phyloP scores from a whole-genome alignment of 2,888 invertebrate genomes.

The Nasonovia ribisnigri region DNA sequence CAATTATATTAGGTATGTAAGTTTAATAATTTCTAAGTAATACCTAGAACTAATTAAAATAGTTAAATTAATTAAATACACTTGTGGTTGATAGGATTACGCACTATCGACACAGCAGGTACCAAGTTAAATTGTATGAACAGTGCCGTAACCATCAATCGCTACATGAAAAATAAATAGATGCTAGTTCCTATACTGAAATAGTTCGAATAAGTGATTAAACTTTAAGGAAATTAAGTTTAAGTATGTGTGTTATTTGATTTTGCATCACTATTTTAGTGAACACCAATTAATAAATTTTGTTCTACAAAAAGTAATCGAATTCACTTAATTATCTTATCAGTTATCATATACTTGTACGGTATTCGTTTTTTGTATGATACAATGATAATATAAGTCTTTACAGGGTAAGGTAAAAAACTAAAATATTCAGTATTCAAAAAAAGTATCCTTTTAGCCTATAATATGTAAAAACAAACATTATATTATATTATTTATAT shows the following conservation, averaged over 20 bases:
- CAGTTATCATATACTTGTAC: neutral
- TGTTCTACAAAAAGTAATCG: neutral
- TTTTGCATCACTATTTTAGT: neutral
- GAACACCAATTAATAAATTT: neutral
- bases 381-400: neutral
- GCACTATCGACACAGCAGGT: neutral
- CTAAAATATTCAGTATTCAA: neutral
- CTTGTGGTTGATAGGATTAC: neutral
- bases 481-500: neutral
- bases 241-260: neutral
- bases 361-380: neutral
- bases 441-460: neutral
- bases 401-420: neutral
- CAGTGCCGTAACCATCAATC: neutral
- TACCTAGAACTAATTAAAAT: neutral
- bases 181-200: neutral
- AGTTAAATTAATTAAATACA: neutral
- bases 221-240: slow-evolving; percentile 12
- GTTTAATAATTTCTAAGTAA: neutral
- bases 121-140: neutral
- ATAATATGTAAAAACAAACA: slow-evolving; percentile 4
- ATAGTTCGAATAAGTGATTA: neutral
- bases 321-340: neutral
- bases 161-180: neutral
- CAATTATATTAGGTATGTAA: neutral